Conservation (phyloP, 1,140 invertebrate genomes). For the Scaptomyza pallida region DNA sequence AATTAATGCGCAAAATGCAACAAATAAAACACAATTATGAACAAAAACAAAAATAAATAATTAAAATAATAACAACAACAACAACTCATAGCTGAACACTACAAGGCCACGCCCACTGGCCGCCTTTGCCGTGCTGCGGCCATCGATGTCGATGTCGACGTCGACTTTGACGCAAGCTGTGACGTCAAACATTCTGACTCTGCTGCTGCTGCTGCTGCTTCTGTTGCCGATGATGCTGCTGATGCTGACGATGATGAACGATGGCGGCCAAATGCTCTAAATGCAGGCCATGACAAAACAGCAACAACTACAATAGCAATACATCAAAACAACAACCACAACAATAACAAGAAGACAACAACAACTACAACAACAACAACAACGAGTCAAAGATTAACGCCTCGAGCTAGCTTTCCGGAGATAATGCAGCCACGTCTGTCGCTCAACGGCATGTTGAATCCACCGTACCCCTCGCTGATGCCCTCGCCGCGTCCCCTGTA, state of each 20-base stretch:
- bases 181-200: constrained; percentile 20
- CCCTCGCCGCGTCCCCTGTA: constrained; percentile 79
- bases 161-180: constrained; percentile 38
- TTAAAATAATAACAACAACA: constrained; percentile 6
- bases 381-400: constrained; percentile 49
- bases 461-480: constrained; percentile 75
- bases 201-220: constrained; percentile 35
- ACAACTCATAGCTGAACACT: constrained; percentile 34
- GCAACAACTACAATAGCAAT: constrained; percentile 29
- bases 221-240: constrained; percentile 14
- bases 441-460: constrained; percentile 78
- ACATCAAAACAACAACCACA: constrained; percentile 35
- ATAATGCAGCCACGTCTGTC: constrained; percentile 82
- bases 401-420: constrained; percentile 71
- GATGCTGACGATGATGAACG: constrained; percentile 57
- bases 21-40: constrained; percentile 15
- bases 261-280: constrained; percentile 45
- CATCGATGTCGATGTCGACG: constrained; percentile 53
- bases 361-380: constrained; percentile 34
- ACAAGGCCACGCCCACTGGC: constrained; percentile 43
- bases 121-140: constrained; percentile 48
- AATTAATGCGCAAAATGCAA: constrained; percentile 35
- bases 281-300: constrained; percentile 47
- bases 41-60: constrained; percentile 21
- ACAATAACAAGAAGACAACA: constrained; percentile 30